Conservation (phyloP, 2,888 invertebrate genomes). For the Drosophila mettleri region DNA sequence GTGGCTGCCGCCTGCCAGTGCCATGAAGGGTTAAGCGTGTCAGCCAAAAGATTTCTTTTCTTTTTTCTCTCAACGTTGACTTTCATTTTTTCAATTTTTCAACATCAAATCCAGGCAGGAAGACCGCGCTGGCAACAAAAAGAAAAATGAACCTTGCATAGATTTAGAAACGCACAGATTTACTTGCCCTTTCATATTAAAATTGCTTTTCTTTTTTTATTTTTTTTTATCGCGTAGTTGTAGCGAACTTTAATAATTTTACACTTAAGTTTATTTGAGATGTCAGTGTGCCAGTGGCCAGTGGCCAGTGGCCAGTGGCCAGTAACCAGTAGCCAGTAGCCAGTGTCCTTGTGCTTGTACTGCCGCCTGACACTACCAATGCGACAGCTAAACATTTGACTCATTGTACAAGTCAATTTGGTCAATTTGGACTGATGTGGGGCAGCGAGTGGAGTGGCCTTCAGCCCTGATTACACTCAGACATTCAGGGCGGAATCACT, state of each 20-base stretch:
- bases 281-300: constrained; percentile 30
- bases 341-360: constrained; percentile 6
- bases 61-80: constrained; percentile 51
- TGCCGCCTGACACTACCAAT: constrained; percentile 22
- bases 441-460: constrained; percentile 8
- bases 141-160: constrained; percentile 76
- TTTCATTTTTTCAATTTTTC: constrained; percentile 79
- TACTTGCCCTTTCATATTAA: constrained; percentile 28
- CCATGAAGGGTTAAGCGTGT: constrained; percentile 71
- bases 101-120: constrained; percentile 63
- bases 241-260: constrained; percentile 67
- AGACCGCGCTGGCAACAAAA: constrained; percentile 55
- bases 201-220: constrained; percentile 10
- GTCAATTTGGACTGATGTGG: constrained; percentile 1
- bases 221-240: constrained; percentile 15
- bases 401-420: constrained; percentile 46
- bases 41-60: constrained; percentile 53
- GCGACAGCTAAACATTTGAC: constrained; percentile 47
- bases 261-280: constrained; percentile 71
- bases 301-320: background rate
- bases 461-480: constrained; percentile 13
- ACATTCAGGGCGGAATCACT: background rate
- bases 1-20: constrained; percentile 36
- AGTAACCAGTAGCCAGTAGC: background rate
- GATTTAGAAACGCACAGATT: constrained; percentile 67